Base-by-base conservation (phyloP, 1,140 invertebrate genomes). In the Vollenhovia emeryi region DNA sequence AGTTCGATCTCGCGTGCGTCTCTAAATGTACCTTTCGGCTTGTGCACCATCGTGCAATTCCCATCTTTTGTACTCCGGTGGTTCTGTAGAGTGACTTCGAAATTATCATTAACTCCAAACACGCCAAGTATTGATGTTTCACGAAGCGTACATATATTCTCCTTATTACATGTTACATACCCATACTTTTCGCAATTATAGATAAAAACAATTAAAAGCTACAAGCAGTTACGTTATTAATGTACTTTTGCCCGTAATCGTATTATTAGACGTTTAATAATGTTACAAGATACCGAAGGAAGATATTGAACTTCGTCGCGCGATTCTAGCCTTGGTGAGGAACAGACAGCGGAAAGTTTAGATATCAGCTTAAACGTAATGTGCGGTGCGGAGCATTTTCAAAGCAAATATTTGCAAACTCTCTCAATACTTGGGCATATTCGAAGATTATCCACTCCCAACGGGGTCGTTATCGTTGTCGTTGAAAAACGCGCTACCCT, bases 401-500 rank as follows among this genome's bases (percentile, higher is more conserved):
- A 36, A 27, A 40, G 6, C 33, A 68, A 36, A 79, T 79, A 52
- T 79, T 68, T 40, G 62, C 43, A 40, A 79, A 40, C 87, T 83
- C 66, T 59, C 69, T 88, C 66, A 50, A 87, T 87, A 52, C 13
- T 36, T 24, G 15, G 33, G 80, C 40, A 78, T 66, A 62, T 74
- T 71, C 55, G 43, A 50, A 83, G 87, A 87, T 88, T 88, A 87
- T 55, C 86, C 15, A 30, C 36, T 40, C 18, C 27, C 33, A n/a
- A n/a, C 27, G 52, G 57, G 73, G 30, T 71, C n/a, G 85, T 64
- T 69, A 79, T 69, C 45, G 30, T 68, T 40, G 71, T 75, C 55
- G 71, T 85, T 87, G 86, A 91, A 90, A 90, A 91, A 91, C 87
- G 83, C 57, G 78, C 82, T 74, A 82, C 57, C 33, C 60, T 66